Percentiles rank a stretch among this genome's conserved stretches.
Evolutionary conservation across 2,113 vertebrate species (phyloP).

Genomic region (Eulacestoma nigropectus): DNA sequence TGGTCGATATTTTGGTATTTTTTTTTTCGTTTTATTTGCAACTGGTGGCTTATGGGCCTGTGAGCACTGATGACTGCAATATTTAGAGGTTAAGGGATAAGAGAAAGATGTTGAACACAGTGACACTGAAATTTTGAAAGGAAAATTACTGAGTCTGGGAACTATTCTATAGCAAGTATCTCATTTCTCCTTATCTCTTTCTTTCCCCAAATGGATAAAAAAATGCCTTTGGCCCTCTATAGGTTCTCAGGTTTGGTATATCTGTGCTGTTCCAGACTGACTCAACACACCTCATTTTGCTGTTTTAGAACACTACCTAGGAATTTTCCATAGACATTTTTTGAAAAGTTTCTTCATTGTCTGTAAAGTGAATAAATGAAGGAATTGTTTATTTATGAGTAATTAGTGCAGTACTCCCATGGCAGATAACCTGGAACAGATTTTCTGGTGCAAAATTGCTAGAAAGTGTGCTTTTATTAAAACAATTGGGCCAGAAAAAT

Average conservation of each 20-base stretch:
- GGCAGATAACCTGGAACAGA: background rate
- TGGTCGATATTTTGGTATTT: background rate
- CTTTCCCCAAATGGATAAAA: constrained; percentile 16
- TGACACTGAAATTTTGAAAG: background rate
- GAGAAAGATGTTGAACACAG: background rate
- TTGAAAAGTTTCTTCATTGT: constrained; percentile 55
- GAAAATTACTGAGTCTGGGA: constrained; percentile 18
- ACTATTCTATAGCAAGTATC: constrained; percentile 14
- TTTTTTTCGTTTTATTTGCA: background rate
- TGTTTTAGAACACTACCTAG: constrained; percentile 42
- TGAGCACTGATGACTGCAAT: background rate
- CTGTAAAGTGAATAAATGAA: constrained; percentile 41
- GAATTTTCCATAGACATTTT: constrained; percentile 55
- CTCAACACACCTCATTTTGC: constrained; percentile 29
- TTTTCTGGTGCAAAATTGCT: background rate
- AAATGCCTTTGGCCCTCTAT: constrained; percentile 7
- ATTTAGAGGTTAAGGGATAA: background rate
- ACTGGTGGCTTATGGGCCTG: background rate
- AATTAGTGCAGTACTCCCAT: background rate
- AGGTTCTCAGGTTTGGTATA: constrained; percentile 12
- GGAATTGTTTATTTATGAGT: background rate
- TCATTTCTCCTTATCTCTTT: constrained; percentile 27
- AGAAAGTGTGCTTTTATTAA: background rate
- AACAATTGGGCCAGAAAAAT: background rate
- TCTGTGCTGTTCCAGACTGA: constrained; percentile 7